Evolutionary conservation across 2,797 vertebrate genomes (phyloP).

Genomic region (Tauraco hartlaubi): DNA sequence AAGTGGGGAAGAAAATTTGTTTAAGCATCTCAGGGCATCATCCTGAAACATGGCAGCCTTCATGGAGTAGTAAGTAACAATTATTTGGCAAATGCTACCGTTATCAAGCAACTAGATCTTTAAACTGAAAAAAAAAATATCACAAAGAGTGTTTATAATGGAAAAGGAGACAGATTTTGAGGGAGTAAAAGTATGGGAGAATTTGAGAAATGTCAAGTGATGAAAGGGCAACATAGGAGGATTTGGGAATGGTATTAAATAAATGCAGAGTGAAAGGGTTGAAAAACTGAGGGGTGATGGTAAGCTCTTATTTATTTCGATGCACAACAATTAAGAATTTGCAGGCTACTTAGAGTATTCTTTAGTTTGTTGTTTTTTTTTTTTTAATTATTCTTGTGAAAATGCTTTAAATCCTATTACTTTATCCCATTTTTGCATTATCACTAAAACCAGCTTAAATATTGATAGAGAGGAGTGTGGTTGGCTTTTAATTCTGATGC

Average conservation of each 20-base stretch:
- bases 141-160: background rate
- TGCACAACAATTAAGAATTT: background rate
- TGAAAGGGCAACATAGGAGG: background rate
- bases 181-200: background rate
- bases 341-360: background rate
- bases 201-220: background rate
- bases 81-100: background rate
- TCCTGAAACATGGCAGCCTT: conserved; percentile 99
- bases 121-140: background rate
- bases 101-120: background rate
- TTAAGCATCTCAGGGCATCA: conserved; percentile 99
- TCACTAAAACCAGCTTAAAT: background rate
- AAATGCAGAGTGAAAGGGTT: background rate
- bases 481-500: background rate
- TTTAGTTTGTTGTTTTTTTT: background rate
- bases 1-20: conserved; percentile 99
- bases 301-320: background rate
- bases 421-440: background rate
- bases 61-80: conserved; percentile 95
- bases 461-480: background rate
- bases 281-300: background rate
- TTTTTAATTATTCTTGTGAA: background rate
- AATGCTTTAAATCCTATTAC: background rate
- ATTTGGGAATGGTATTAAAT: background rate
- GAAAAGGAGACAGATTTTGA: background rate